These are phyloP conservation scores for Protomyctophum bolini DNA, from an alignment of 2,113 vertebrate genomes.

Conservation along the genomic window DNA sequence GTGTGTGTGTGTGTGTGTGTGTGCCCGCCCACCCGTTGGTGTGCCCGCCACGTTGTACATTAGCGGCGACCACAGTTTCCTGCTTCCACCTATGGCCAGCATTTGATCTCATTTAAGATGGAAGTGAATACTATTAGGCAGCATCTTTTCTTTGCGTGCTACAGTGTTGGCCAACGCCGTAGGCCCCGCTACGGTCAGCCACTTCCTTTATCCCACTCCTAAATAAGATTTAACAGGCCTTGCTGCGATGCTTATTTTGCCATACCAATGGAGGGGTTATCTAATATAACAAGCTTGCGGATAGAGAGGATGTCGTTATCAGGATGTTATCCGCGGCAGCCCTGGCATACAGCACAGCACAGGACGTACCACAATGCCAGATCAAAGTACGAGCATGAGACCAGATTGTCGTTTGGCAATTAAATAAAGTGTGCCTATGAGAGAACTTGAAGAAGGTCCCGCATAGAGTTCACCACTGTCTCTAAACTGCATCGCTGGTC, in stretches of 20 bases:
- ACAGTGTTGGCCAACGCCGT: conserved; percentile 37
- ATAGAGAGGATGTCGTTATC: conserved; percentile 42
- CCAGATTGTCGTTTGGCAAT: conserved; percentile 19
- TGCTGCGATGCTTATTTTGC: conserved; percentile 43
- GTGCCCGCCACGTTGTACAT: conserved; percentile 32
- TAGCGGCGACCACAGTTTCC: conserved; percentile 51
- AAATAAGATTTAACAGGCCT: conserved; percentile 62
- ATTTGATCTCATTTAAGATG: conserved; percentile 75
- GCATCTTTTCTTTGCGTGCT: conserved; percentile 53
- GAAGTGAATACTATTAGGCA: conserved; percentile 67
- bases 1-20: conserved; percentile 31
- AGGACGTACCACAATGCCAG: not conserved
- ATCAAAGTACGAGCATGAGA: not conserved
- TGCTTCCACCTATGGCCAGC: conserved; percentile 45
- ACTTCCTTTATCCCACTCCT: conserved; percentile 50
- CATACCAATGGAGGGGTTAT: conserved; percentile 29
- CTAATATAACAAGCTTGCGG: conserved; percentile 41
- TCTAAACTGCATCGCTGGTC: not conserved
- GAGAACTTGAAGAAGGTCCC: not conserved
- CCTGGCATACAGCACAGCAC: conserved; percentile 10
- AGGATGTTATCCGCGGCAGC: conserved; percentile 4
- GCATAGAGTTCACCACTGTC: not conserved
- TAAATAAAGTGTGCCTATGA: not conserved
- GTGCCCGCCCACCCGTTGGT: too few relatives aligned
- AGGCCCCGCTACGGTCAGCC: conserved; percentile 37